phyloP scores from a whole-genome alignment of 2,797 vertebrate genomes.

The Manis crassicaudata region DNA sequence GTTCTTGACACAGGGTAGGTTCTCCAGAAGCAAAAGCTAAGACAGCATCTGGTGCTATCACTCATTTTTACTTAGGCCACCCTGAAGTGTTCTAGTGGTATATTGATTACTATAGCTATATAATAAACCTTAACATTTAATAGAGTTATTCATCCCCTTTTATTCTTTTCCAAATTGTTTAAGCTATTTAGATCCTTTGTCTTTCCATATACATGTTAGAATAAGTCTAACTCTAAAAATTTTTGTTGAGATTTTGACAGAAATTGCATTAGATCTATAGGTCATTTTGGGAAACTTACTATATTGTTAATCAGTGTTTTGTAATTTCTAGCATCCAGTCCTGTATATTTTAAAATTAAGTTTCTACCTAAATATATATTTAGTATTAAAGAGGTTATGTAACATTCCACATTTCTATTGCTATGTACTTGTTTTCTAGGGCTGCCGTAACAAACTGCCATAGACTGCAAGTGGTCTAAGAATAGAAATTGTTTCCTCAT shows the following conservation, averaged over 20 bases:
- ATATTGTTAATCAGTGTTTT: neutral
- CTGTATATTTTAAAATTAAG: neutral
- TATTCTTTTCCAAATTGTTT: neutral
- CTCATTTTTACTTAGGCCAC: neutral
- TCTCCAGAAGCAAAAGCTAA: neutral
- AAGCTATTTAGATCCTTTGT: neutral
- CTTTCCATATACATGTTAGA: neutral
- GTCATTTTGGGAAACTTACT: neutral
- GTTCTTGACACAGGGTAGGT: neutral
- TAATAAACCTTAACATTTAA: neutral
- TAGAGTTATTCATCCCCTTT: neutral
- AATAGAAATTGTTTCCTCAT: neutral
- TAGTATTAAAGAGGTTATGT: neutral
- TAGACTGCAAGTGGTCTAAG: neutral
- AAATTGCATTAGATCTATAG: neutral
- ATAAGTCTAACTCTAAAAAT: neutral
- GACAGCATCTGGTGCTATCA: neutral
- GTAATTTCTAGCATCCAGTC: neutral
- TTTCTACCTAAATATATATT: neutral
- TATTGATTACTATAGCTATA: neutral
- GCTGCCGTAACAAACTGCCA: neutral
- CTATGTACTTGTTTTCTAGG: neutral
- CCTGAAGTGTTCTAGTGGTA: neutral
- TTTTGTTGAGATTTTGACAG: neutral
- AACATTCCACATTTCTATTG: neutral